These are phyloP conservation scores for Schizopygopsis pylzovi DNA, from an alignment of 2,797 vertebrate species.

Conservation along the genomic window DNA sequence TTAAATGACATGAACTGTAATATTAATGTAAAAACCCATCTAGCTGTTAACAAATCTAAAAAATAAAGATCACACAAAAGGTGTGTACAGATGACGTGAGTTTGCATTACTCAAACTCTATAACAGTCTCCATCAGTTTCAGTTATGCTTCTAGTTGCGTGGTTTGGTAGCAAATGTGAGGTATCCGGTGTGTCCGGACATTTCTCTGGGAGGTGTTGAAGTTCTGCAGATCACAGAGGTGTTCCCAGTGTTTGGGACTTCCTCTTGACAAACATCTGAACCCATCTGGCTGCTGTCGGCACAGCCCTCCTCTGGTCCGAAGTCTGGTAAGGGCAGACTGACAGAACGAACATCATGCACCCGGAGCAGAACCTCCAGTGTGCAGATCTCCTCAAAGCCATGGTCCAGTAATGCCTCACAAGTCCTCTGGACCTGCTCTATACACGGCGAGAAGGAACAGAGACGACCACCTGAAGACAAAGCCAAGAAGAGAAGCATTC, in stretches of 20 bases:
- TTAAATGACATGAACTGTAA: neutral
- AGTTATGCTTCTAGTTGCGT: constrained; percentile 72
- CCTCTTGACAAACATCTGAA: constrained; percentile 58
- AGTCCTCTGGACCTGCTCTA: constrained; percentile 96
- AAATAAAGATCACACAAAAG: neutral
- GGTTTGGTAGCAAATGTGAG: constrained; percentile 96
- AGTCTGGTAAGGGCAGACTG: constrained; percentile 87
- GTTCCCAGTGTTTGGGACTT: constrained; percentile 60
- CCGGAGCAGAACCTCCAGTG: constrained; percentile 89
- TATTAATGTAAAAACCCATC: neutral
- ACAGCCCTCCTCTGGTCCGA: constrained; percentile 74
- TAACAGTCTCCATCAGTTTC: neutral
- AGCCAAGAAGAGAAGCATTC: neutral
- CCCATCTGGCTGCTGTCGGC: constrained; percentile 36
- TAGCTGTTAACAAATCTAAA: neutral
- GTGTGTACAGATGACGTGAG: neutral
- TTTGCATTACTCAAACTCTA: neutral
- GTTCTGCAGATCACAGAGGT: constrained; percentile 81
- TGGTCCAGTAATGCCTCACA: constrained; percentile 82
- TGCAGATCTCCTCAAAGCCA: constrained; percentile 90
- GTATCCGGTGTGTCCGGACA: constrained; percentile 95
- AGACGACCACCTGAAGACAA: constrained; percentile 86
- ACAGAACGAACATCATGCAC: constrained; percentile 87
- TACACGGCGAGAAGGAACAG: constrained; percentile 96
- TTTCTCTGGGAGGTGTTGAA: constrained; percentile 84